Percentiles rank a stretch among this genome's conserved stretches.
Evolutionary conservation across 2,113 vertebrate genomes (phyloP).

Genomic region (Centropus bengalensis): DNA sequence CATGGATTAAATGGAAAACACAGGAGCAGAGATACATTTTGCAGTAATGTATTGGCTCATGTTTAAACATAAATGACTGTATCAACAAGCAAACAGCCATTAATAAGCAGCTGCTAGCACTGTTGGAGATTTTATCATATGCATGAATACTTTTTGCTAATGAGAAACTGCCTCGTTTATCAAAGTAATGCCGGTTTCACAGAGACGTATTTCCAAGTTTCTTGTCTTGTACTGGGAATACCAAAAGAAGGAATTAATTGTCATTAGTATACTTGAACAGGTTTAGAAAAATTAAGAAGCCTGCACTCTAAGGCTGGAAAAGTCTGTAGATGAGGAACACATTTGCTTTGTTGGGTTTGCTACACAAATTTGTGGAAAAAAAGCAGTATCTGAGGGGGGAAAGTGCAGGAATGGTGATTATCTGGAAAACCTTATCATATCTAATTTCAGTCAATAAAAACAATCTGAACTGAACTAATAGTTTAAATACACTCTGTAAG

Average conservation of each 20-base stretch:
- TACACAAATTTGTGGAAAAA: background rate
- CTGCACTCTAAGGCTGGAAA: background rate
- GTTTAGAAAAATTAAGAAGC: background rate
- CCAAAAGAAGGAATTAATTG: background rate
- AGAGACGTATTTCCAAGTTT: conserved; percentile 51
- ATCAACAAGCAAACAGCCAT: conserved; percentile 68
- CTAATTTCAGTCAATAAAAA: background rate
- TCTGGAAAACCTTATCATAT: background rate
- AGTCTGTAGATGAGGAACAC: background rate
- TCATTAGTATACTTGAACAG: background rate
- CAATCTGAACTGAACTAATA: background rate
- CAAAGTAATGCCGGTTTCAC: conserved; percentile 58
- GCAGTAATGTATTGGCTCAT: conserved; percentile 59
- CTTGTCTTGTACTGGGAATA: conserved; percentile 1
- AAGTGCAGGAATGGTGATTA: background rate
- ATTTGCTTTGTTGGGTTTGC: background rate
- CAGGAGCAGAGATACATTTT: conserved; percentile 22
- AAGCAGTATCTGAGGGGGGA: background rate
- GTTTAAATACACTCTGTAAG: background rate
- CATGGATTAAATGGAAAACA: conserved; percentile 53
- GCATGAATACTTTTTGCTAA: conserved; percentile 66
- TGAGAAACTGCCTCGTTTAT: conserved; percentile 68
- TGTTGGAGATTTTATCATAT: conserved; percentile 60
- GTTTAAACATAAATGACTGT: conserved; percentile 64
- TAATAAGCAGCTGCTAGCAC: conserved; percentile 69